Conservation (phyloP, 2,888 invertebrate species). For the Nephrocerus scutellatus region DNA sequence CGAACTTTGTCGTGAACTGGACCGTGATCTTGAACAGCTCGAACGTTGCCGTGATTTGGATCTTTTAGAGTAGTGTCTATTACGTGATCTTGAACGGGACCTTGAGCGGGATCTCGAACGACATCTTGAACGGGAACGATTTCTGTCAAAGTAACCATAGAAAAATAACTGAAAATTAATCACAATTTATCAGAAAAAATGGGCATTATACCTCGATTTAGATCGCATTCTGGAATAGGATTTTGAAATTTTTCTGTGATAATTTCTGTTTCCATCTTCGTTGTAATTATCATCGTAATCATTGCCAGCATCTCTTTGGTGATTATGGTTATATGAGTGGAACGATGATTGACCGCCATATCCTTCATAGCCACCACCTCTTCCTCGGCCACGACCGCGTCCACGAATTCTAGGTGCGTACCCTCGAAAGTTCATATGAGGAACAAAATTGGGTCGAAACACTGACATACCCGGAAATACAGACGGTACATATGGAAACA, state of each 20-base stretch:
- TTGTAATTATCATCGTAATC: slow-evolving; percentile 57
- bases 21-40: slow-evolving; percentile 30
- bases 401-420: slow-evolving; percentile 44
- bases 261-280: slow-evolving; percentile 50
- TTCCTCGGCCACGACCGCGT: slow-evolving; percentile 48
- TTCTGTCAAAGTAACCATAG: slow-evolving; percentile 20
- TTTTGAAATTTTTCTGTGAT: slow-evolving; percentile 35
- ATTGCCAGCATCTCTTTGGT: slow-evolving; percentile 27
- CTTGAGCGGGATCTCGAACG: slow-evolving; percentile 40
- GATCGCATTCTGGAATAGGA: slow-evolving; percentile 32
- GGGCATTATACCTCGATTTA: slow-evolving; percentile 26
- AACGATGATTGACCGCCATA: slow-evolving; percentile 26
- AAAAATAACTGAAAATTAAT: neutral
- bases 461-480: slow-evolving; percentile 41
- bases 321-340: slow-evolving; percentile 34
- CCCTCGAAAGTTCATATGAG: slow-evolving; percentile 36
- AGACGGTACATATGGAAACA: slow-evolving; percentile 38
- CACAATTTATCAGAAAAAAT: neutral
- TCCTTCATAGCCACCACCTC: slow-evolving; percentile 31
- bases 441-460: slow-evolving; percentile 30
- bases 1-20: slow-evolving; percentile 24
- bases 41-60: slow-evolving; percentile 24
- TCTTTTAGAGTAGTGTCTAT: slow-evolving; percentile 24
- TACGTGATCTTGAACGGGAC: slow-evolving; percentile 41
- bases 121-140: slow-evolving; percentile 26